phyloP scores from a whole-genome alignment of 2,888 invertebrate species.

The Isoperla grammatica region DNA sequence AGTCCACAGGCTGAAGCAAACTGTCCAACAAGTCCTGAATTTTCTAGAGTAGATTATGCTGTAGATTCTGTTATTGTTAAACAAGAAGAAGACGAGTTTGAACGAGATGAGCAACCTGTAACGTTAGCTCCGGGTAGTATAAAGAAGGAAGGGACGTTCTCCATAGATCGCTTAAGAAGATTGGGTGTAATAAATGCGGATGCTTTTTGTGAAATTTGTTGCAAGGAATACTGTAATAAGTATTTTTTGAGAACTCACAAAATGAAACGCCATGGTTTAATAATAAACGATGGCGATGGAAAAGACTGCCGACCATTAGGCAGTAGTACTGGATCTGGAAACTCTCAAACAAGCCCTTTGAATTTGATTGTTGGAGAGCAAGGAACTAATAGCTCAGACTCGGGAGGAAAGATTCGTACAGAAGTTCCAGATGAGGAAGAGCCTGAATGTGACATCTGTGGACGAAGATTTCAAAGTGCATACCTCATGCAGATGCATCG shows the following conservation, averaged over 20 bases:
- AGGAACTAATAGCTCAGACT: slow-evolving; percentile 45
- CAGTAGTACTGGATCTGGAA: slow-evolving; percentile 35
- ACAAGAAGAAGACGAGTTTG: slow-evolving; percentile 14
- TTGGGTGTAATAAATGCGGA: slow-evolving; percentile 80
- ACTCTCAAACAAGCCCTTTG: slow-evolving; percentile 62
- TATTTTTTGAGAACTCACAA: slow-evolving; percentile 90
- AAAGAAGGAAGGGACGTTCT: slow-evolving; percentile 45
- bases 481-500: slow-evolving; percentile 45
- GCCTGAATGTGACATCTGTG: slow-evolving; percentile 40
- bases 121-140: background rate
- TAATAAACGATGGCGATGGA: slow-evolving; percentile 54
- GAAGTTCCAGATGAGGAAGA: slow-evolving; percentile 36
- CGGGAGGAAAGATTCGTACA: slow-evolving; percentile 43
- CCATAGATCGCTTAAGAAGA: slow-evolving; percentile 65
- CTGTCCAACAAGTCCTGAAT: slow-evolving; percentile 17
- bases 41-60: slow-evolving; percentile 10
- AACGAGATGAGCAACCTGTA: slow-evolving; percentile 8
- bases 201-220: slow-evolving; percentile 90
- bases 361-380: slow-evolving; percentile 69
- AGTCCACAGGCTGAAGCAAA: too few species aligned
- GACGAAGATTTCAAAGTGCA: slow-evolving; percentile 40
- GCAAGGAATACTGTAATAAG: slow-evolving; percentile 90
- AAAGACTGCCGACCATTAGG: slow-evolving; percentile 21
- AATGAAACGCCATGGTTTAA: slow-evolving; percentile 86
- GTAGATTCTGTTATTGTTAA: slow-evolving; percentile 16